phyloP scores from a whole-genome alignment of 2,797 vertebrate genomes.

The Remorina albescens region DNA sequence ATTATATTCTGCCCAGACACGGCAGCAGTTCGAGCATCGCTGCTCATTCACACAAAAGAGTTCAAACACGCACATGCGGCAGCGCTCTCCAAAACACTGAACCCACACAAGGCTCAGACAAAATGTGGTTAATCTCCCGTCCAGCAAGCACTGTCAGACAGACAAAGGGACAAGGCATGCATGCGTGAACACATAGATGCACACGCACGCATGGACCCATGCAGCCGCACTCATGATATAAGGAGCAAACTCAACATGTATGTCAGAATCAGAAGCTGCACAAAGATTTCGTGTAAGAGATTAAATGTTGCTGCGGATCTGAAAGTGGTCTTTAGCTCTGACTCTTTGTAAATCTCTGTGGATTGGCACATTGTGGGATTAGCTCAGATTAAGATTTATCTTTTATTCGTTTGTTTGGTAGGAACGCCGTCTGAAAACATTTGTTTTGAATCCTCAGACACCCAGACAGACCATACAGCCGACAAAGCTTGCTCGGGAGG shows the following conservation, averaged over 20 bases:
- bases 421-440: slow-evolving; percentile 49
- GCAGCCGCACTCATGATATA: slow-evolving; percentile 32
- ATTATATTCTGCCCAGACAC: slow-evolving; percentile 51
- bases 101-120: slow-evolving; percentile 62
- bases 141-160: slow-evolving; percentile 44
- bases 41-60: slow-evolving; percentile 72
- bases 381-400: slow-evolving; percentile 70
- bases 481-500: slow-evolving; percentile 47
- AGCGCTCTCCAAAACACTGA: slow-evolving; percentile 46
- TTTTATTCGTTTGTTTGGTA: slow-evolving; percentile 70
- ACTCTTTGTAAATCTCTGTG: slow-evolving; percentile 66
- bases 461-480: slow-evolving; percentile 30
- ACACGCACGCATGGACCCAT: slow-evolving; percentile 16
- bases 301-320: slow-evolving; percentile 46
- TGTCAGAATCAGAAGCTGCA: slow-evolving; percentile 19
- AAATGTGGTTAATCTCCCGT: slow-evolving; percentile 74
- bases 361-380: slow-evolving; percentile 67
- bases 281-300: slow-evolving; percentile 40
- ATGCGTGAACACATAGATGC: slow-evolving; percentile 32
- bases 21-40: slow-evolving; percentile 37
- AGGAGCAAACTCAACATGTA: slow-evolving; percentile 34
- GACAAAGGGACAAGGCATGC: slow-evolving; percentile 60
- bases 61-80: slow-evolving; percentile 48
- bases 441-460: slow-evolving; percentile 58
- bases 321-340: slow-evolving; percentile 62